Evolutionary conservation across 2,113 vertebrate genomes (phyloP), one percentile per base, ranked within the genome.

Genomic region (Scomber scombrus): DNA sequence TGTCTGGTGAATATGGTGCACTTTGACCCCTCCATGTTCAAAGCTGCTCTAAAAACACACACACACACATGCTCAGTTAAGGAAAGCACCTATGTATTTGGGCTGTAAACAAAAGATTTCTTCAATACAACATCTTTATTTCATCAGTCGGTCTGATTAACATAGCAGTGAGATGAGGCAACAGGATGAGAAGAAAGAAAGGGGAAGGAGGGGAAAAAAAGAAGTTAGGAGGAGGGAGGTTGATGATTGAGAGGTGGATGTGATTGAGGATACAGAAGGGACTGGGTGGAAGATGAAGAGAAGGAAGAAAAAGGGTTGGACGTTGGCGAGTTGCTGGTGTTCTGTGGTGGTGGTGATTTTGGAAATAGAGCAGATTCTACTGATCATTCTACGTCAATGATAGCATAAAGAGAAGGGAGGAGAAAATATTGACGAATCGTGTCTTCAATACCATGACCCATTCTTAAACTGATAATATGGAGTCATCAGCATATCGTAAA

Each of bases 21-120:
- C 88, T 77, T 68, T 88, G 88, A 91, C 90, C 92, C 57, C 47
- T 57, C 6, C 45, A 75, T 21, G 52, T 54, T 54, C 52, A 54
- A 54, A 54, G 52, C 52, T n/a, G 52, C 18, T 19, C 49, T 51
- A 51, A 51, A 51, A 6, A 51, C 13, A 51, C 18, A 71, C 50
- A 71, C 57, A 64, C 60, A 74, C 55, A 70, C 79, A 61, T 26
- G 23, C 23, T 26, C 23, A 15, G 52, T 50, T 11, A 6, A 11
- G 11, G n/a, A 46, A 75, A 2, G 11, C 40, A 26, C 31, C 5
- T 0, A 11, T 55, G 26, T 18, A 12, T 3, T 19, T 14, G 5
- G 47, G 67, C 60, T 13, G 51, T 75, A 82, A 86, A 84, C 58
- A 50, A 57, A 55, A 49, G 0, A 29, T 68, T 43, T 23, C 14